A percentile compares a stretch with the other conserved stretches of the same genome.
phyloP scores from a whole-genome alignment of 2,888 invertebrate species.

The Dryobotodes eremita region DNA sequence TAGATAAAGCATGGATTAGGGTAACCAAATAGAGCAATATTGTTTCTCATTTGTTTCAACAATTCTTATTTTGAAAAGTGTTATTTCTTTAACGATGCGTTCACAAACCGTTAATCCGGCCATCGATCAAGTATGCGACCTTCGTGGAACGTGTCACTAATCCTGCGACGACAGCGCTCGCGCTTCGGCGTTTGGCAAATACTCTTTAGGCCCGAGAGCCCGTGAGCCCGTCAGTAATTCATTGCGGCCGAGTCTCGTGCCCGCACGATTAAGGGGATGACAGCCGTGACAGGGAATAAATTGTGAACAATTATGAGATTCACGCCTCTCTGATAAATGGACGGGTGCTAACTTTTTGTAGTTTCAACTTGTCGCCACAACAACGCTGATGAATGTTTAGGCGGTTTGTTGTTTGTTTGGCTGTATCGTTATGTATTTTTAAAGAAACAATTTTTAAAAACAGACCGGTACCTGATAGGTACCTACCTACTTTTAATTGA shows the following conservation, averaged over 20 bases:
- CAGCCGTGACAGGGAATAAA: constrained; percentile 86
- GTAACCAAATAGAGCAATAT: not conserved
- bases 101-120: constrained; percentile 74
- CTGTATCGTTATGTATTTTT: not conserved
- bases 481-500: not conserved
- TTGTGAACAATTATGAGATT: constrained; percentile 84
- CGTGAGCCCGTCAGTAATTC: constrained; percentile 66
- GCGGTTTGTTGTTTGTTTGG: constrained; percentile 31
- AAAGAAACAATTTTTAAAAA: not conserved
- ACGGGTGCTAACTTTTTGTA: constrained; percentile 69
- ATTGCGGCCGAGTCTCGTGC: constrained; percentile 72
- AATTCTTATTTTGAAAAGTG: constrained; percentile 51
- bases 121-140: constrained; percentile 80
- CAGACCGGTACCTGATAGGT: not conserved
- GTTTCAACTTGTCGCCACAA: constrained; percentile 54
- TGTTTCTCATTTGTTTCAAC: constrained; percentile 17
- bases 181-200: constrained; percentile 74
- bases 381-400: constrained; percentile 58
- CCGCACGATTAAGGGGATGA: constrained; percentile 84
- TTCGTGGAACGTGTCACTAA: constrained; percentile 87
- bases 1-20: not conserved
- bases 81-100: constrained; percentile 54
- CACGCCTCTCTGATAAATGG: constrained; percentile 72
- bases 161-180: constrained; percentile 80
- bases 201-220: constrained; percentile 31